Base-by-base conservation (phyloP, 2,113 vertebrate genomes). In the Otus sunia region DNA sequence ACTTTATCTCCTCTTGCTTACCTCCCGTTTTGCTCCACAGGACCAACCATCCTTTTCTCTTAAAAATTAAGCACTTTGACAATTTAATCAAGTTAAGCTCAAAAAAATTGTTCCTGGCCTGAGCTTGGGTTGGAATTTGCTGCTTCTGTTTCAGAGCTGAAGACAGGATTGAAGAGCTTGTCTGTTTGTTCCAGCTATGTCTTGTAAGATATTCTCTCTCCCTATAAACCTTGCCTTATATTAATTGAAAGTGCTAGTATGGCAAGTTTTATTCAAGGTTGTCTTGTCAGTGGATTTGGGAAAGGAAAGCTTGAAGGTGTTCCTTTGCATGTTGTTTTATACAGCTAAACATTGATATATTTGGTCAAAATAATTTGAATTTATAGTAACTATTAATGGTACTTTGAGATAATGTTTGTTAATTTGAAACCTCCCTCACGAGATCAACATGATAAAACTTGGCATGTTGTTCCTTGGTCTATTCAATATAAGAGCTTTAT, bases 91-190 rank as follows among this genome's bases (percentile, higher is more conserved):
- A 96, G 80, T 91, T 97, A 95, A 96, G 47, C 56, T 89, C 80
- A 97, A 77, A 96, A 93, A 90, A 94, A 37, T 36, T 74, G 83
- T 91, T 96, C 86, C 86, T 97, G 91, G 76, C 94, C 86, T 96
- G 86, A 94, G 52, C 86, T 91, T 94, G 94, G 86, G 72, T 89
- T 97, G 93, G 91, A 96, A 95, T 96, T 96, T 92, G 86, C 93
- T 95, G 80, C 95, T 96, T 96, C 94, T 96, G 89, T 96, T 96
- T 96, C 93, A 96, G 84, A 97, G 81, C 26, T 88, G 91, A 96
- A 89, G 89, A 97, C 86, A 96, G 84, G 66, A 96, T 75, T 96
- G 93, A 97, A 85, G 94, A 95, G 36, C 93, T 96, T 96, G 87
- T 96, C 91, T 94, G 71, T 95, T 95, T 95, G 85, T 96, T 92